A percentile compares a stretch with the other conserved stretches of the same genome.
phyloP scores from a whole-genome alignment of 2,888 invertebrate genomes.

The Caradrina clavipalpis region DNA sequence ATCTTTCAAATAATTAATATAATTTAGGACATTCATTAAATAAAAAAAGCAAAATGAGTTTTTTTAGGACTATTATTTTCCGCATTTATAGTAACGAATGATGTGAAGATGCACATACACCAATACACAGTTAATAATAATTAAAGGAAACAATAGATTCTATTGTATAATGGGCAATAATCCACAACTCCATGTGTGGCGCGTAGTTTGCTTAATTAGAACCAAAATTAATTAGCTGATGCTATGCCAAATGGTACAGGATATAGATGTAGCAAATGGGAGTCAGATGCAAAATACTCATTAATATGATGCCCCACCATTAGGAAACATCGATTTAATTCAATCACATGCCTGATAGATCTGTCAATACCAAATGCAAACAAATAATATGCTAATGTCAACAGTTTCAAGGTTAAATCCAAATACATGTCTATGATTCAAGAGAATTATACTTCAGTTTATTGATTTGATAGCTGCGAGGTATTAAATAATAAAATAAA shows the following conservation, averaged over 20 bases:
- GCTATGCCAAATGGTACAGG: constrained; percentile 61
- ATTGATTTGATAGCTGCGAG: background rate
- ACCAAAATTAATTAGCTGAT: constrained; percentile 24
- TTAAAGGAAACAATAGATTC: constrained; percentile 69
- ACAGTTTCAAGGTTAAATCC: constrained; percentile 53
- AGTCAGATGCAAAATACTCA: constrained; percentile 40
- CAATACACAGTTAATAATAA: constrained; percentile 41
- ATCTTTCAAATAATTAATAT: background rate
- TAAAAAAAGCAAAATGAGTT: background rate
- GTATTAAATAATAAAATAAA: constrained; percentile 1
- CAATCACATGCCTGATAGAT: constrained; percentile 47
- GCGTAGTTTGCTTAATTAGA: background rate
- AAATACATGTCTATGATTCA: constrained; percentile 38
- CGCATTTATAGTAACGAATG: no score
- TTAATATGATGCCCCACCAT: constrained; percentile 27
- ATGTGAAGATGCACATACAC: constrained; percentile 6
- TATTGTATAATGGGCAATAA: background rate
- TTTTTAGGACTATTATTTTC: background rate
- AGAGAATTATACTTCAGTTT: constrained; percentile 21
- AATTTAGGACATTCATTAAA: background rate
- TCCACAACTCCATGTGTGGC: no score
- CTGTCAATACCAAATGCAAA: constrained; percentile 60
- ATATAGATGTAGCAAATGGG: constrained; percentile 12
- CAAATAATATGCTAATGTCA: constrained; percentile 55
- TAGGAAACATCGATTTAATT: constrained; percentile 45